Percentiles rank a stretch among this genome's conserved stretches.
Evolutionary conservation across 2,797 vertebrate genomes (phyloP).

Genomic region (Limosa lapponica): DNA sequence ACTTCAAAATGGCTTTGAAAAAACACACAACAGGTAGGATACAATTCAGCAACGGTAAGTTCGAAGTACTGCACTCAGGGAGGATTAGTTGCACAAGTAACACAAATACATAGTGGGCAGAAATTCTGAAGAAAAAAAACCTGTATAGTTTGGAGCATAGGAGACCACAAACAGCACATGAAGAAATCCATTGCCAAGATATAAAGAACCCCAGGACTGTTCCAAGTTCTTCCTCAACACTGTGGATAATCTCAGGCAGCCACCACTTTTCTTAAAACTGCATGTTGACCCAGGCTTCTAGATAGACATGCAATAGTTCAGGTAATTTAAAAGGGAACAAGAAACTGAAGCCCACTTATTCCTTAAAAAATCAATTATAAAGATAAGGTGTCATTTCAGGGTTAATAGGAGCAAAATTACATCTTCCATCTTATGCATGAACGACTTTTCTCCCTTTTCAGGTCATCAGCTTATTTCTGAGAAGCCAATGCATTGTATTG

Average conservation of each 20-base stretch:
- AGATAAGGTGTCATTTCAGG: neutral
- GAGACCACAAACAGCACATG: neutral
- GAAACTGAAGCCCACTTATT: neutral
- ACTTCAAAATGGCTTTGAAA: neutral
- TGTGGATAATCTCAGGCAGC: neutral
- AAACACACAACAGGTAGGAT: neutral
- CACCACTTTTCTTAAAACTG: neutral
- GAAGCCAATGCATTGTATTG: neutral
- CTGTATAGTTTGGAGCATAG: neutral
- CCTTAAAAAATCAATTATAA: neutral
- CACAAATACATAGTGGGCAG: neutral
- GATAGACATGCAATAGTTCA: neutral
- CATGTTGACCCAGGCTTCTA: neutral
- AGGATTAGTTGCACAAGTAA: neutral
- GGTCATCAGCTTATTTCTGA: neutral
- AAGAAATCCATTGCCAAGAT: neutral
- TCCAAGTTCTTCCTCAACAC: neutral
- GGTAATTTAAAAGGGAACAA: neutral
- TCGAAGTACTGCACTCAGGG: neutral
- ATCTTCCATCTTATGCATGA: neutral
- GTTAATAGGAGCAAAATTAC: neutral
- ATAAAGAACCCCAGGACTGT: neutral
- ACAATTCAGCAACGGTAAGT: neutral
- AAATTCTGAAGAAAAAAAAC: neutral
- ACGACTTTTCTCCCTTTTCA: neutral